Conservation (phyloP, 1,140 invertebrate species). For the Macrocentrus cingulum region DNA sequence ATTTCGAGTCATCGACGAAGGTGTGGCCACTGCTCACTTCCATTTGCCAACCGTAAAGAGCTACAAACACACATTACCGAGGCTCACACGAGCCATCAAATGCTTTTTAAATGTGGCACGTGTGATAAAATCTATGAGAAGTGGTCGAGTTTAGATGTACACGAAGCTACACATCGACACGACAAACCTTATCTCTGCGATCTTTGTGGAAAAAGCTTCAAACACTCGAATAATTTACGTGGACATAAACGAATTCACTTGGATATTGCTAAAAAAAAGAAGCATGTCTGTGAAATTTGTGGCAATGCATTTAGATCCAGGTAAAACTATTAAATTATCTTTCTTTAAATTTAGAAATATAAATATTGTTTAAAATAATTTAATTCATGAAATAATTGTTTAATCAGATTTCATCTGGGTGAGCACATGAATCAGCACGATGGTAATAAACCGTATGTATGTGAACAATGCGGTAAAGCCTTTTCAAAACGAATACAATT, state of each 20-base stretch:
- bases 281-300: slow-evolving; percentile 44
- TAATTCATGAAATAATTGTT: slow-evolving; percentile 21
- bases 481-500: slow-evolving; percentile 54
- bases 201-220: slow-evolving; percentile 61
- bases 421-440: slow-evolving; percentile 53
- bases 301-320: slow-evolving; percentile 46
- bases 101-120: slow-evolving; percentile 40
- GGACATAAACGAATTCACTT: slow-evolving; percentile 52
- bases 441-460: slow-evolving; percentile 52
- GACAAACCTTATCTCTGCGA: slow-evolving; percentile 56
- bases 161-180: slow-evolving; percentile 47
- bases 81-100: slow-evolving; percentile 33
- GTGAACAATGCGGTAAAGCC: slow-evolving; percentile 54
- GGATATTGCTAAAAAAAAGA: slow-evolving; percentile 43
- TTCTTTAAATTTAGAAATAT: too few species aligned
- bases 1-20: slow-evolving; percentile 28
- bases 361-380: too few species aligned
- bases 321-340: slow-evolving; percentile 32
- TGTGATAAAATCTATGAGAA: slow-evolving; percentile 47
- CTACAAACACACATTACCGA: slow-evolving; percentile 43
- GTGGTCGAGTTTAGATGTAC: slow-evolving; percentile 47
- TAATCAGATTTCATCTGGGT: slow-evolving; percentile 47
- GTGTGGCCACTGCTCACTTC: slow-evolving; percentile 44
- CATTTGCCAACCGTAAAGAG: slow-evolving; percentile 37
- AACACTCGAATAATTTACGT: slow-evolving; percentile 53